phyloP scores from a whole-genome alignment of 1,140 invertebrate species.

The Anoplophora glabripennis region DNA sequence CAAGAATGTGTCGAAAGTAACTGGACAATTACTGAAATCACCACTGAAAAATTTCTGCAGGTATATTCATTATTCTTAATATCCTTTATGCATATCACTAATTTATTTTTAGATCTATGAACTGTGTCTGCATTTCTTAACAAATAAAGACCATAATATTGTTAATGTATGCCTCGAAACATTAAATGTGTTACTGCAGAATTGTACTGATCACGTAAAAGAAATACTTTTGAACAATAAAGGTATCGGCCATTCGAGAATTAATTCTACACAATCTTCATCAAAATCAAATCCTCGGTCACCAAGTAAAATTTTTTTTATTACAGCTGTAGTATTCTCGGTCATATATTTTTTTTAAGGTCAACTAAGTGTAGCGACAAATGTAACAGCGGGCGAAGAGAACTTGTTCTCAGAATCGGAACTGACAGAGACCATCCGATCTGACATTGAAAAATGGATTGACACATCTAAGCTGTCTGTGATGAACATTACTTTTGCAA shows the following conservation, averaged over 20 bases:
- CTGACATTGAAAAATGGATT: conserved; percentile 46
- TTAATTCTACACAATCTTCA: conserved; percentile 40
- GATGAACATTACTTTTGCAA: conserved; percentile 33
- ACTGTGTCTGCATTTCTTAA: conserved; percentile 70
- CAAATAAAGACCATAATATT: conserved; percentile 76
- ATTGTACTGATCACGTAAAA: conserved; percentile 60
- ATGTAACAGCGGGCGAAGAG: conserved; percentile 41
- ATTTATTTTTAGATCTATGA: conserved; percentile 68
- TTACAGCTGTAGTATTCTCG: neutral
- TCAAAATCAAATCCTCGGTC: conserved; percentile 50
- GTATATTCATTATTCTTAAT: conserved; percentile 20
- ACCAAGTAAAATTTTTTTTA: conserved; percentile 50
- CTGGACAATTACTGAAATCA: conserved; percentile 9
- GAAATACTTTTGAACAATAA: conserved; percentile 57
- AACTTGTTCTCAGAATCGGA: conserved; percentile 42
- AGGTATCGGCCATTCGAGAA: conserved; percentile 56
- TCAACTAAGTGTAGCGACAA: conserved; percentile 48
- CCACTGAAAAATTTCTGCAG: conserved; percentile 35
- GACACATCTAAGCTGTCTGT: conserved; percentile 44
- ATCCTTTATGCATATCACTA: neutral
- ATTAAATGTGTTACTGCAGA: conserved; percentile 68
- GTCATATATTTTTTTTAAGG: conserved; percentile 32
- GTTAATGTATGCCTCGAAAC: conserved; percentile 80
- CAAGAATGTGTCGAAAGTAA: conserved; percentile 14
- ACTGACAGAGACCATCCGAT: conserved; percentile 38